Conservation (phyloP, 2,113 vertebrate species). For the western clawed frog (Xenopus tropicalis) region UCB_Xtro_10.0 CM004443.2:104545001-104545500, state of each 20-base stretch:
- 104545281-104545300: conserved; percentile 62
- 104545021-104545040: neutral
- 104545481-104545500: conserved; percentile 82
- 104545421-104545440: conserved; percentile 73
- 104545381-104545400: conserved; percentile 70
- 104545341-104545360: conserved; percentile 63
- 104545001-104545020: neutral
- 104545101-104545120: conserved; percentile 63
- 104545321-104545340: conserved; percentile 64
- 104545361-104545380: neutral
- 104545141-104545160: too few relatives aligned
- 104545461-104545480: conserved; percentile 73
- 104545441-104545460: conserved; percentile 68
- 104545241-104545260: conserved; percentile 32
- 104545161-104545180: too few relatives aligned
- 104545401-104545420: conserved; percentile 70
- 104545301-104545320: conserved; percentile 74
- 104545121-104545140: too few relatives aligned
- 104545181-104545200: too few relatives aligned
- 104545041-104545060: neutral
- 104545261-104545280: conserved; percentile 55
- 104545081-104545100: conserved; percentile 89
- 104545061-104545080: conserved; percentile 52
- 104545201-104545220: conserved; percentile 57
- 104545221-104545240: conserved; percentile 48